Percentiles rank a stretch among this genome's conserved stretches.
Conservation (phyloP, 2,797 vertebrate species). For the Coilia nasus region DNA sequence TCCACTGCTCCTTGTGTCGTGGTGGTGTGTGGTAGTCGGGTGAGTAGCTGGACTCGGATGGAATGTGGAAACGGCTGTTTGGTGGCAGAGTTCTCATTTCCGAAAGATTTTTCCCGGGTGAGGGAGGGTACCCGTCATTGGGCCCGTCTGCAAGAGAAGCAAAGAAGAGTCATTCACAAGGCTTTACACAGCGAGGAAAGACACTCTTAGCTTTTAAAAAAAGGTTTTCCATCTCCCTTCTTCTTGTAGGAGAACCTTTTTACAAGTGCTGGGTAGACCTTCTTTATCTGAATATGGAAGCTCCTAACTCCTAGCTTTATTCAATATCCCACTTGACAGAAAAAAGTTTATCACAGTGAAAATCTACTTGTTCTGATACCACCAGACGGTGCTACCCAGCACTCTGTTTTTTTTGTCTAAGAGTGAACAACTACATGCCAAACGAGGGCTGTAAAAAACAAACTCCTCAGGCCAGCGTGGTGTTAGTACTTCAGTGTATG, state of each 20-base stretch:
- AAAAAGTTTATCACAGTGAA: background rate
- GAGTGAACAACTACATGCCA: slow-evolving; percentile 14
- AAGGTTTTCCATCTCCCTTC: slow-evolving; percentile 10
- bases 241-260: slow-evolving; percentile 10
- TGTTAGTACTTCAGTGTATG: slow-evolving; percentile 7
- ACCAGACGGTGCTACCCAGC: background rate
- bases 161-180: slow-evolving; percentile 27
- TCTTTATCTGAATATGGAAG: background rate
- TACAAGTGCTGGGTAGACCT: slow-evolving; percentile 21
- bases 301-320: background rate
- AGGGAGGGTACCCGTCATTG: slow-evolving; percentile 93
- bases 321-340: background rate
- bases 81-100: slow-evolving; percentile 87
- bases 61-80: slow-evolving; percentile 86
- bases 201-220: slow-evolving; percentile 16
- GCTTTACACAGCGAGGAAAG: too few species aligned
- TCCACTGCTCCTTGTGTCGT: slow-evolving; percentile 86
- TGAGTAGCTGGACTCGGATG: slow-evolving; percentile 95
- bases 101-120: slow-evolving; percentile 95
- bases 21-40: slow-evolving; percentile 96
- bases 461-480: slow-evolving; percentile 3
- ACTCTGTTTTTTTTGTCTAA: background rate
- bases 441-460: slow-evolving; percentile 3
- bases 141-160: slow-evolving; percentile 86
- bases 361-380: background rate